Evolutionary conservation across 2,888 invertebrate genomes (phyloP).

Genomic region (Heliconius ethilla): DNA sequence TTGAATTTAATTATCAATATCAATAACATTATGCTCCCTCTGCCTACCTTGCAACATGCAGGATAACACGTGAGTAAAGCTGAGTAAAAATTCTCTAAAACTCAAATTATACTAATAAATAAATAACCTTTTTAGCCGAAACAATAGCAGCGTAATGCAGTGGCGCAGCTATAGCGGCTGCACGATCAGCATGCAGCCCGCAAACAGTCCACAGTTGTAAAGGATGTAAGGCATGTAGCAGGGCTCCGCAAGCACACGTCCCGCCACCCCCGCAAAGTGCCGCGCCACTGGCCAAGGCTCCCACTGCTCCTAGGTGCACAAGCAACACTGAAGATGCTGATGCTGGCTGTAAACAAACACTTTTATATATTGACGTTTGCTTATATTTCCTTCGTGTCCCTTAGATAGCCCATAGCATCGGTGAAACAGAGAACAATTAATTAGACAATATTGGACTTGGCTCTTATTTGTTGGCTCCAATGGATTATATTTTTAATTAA

Average conservation of each 20-base stretch:
- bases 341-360: slow-evolving; percentile 76
- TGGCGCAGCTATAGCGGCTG: slow-evolving; percentile 90
- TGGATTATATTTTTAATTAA: too few species aligned
- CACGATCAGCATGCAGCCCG: slow-evolving; percentile 89
- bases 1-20: neutral
- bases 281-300: slow-evolving; percentile 86
- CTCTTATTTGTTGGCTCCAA: too few species aligned
- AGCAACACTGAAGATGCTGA: slow-evolving; percentile 87
- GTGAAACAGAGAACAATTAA: too few species aligned
- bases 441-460: too few species aligned
- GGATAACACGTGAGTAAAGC: too few species aligned
- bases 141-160: slow-evolving; percentile 90
- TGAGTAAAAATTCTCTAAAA: too few species aligned
- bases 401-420: too few species aligned
- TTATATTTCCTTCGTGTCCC: too few species aligned
- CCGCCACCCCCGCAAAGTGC: slow-evolving; percentile 85
- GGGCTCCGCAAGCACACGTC: slow-evolving; percentile 85
- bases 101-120: neutral
- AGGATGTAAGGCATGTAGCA: slow-evolving; percentile 86
- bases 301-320: slow-evolving; percentile 87
- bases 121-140: slow-evolving; percentile 84
- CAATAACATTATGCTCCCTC: neutral
- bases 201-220: slow-evolving; percentile 92
- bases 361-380: neutral
- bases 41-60: too few species aligned